Base-by-base conservation (phyloP, 2,113 vertebrate genomes). In the Jaculus jaculus region DNA sequence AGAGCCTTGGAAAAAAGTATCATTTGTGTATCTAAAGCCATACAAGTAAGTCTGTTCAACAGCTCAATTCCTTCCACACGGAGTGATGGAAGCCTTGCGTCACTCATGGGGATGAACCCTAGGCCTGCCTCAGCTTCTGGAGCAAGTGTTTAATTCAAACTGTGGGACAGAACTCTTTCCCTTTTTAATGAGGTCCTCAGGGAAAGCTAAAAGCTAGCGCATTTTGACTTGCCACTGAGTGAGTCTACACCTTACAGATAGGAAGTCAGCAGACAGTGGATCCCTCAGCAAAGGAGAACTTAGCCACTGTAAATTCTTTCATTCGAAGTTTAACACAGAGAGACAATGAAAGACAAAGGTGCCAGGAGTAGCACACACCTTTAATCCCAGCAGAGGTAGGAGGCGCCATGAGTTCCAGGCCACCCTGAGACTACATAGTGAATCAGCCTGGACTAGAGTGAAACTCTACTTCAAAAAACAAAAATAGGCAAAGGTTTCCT, bases 1-100 rank as follows among this genome's bases (percentile, higher is more conserved):
- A 96, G 85, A 94, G 61, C 37, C 71, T 37, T 88, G 90, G 89
- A 95, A 85, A 96, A 90, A 95, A 94, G 95, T 71, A 90, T 80
- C 54, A 90, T 30, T 30, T 80, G 73, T 86, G 51, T 79, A 82
- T 68, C 61, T 77, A 16, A 79, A 12, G 65, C 89, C 63, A 71
- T 75, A 73, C 69, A 90, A 87, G 74, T 20, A 66, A 54, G 60
- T 91, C 82, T 87, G 84, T 88, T 91, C 87, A 39, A 89, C 11
- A 58, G 51, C 69, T 95, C 13, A 94, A 94, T 87, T 89, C 86
- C 60, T 78, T 90, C 17, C 54, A 77, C n/a, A 15, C 63, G 51
- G 65, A 93, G 42, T 0, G 23, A 69, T 51, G n/a, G 2, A 72
- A 78, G 39, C 75, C 42, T 47, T 87, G 89, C 58, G 87, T 68